Conservation (phyloP, 2,888 invertebrate species). For the Agrotis segetum region DNA sequence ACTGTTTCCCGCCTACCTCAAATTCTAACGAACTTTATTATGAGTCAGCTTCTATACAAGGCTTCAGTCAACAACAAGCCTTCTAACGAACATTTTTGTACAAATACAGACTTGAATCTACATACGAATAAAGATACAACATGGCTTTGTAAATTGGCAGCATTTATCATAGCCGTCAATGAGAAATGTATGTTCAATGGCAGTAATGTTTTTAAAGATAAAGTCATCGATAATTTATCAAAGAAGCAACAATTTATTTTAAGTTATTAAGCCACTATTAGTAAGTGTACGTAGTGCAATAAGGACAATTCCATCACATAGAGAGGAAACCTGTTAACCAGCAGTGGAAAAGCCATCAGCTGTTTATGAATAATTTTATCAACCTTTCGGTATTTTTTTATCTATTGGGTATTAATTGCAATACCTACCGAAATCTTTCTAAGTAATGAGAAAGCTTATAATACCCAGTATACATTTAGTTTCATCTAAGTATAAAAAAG, state of each 20-base stretch:
- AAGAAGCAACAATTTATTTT: neutral
- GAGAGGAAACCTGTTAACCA: neutral
- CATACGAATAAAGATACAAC: neutral
- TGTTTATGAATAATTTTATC: neutral
- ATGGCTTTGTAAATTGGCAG: neutral
- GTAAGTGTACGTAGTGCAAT: too few relatives aligned
- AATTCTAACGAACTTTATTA: slow-evolving; percentile 47
- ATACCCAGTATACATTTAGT: too few relatives aligned
- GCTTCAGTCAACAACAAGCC: slow-evolving; percentile 37
- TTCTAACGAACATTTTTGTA: slow-evolving; percentile 48
- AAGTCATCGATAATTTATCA: slow-evolving; percentile 1
- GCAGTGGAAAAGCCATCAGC: neutral
- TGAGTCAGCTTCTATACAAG: slow-evolving; percentile 49
- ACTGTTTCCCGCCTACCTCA: slow-evolving; percentile 35
- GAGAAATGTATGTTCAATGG: neutral
- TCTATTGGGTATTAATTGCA: neutral
- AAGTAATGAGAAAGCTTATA: too few relatives aligned
- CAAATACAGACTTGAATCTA: slow-evolving; percentile 23
- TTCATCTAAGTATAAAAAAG: too few relatives aligned
- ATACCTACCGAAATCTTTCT: neutral
- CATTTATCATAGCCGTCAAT: slow-evolving; percentile 15
- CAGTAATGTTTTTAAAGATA: slow-evolving; percentile 6
- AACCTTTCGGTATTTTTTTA: neutral
- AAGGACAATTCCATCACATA: too few relatives aligned
- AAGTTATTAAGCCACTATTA: neutral